Conservation (phyloP, 2,888 invertebrate genomes). For the Andrena bucephala region DNA sequence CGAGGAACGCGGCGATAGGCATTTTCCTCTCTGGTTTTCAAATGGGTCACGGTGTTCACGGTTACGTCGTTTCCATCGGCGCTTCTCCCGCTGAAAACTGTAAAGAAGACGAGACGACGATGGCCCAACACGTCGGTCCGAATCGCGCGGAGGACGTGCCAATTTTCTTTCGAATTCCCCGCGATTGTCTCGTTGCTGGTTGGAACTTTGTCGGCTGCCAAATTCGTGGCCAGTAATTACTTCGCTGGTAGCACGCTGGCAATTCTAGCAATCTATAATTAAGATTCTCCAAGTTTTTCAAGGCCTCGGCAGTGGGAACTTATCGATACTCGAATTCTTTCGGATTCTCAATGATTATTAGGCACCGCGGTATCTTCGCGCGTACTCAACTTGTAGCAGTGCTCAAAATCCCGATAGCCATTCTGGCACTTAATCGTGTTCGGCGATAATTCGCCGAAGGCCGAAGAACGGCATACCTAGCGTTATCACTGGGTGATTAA, state of each 20-base stretch:
- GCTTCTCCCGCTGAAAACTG: not conserved
- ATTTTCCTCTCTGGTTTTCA: slow-evolving; percentile 55
- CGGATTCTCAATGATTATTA: no score
- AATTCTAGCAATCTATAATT: no score
- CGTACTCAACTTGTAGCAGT: not conserved
- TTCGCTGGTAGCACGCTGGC: slow-evolving; percentile 12
- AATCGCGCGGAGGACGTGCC: not conserved
- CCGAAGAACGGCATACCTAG: slow-evolving; percentile 40
- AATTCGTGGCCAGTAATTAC: slow-evolving; percentile 35
- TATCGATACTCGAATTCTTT: no score
- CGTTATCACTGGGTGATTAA: slow-evolving; percentile 42
- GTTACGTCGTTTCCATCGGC: not conserved
- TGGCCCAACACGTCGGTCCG: not conserved
- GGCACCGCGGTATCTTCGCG: not conserved
- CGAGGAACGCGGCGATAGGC: slow-evolving; percentile 50
- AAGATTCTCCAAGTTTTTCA: no score
- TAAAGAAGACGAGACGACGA: not conserved
- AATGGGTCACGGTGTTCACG: slow-evolving; percentile 36
- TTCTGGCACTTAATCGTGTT: not conserved
- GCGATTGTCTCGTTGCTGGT: not conserved
- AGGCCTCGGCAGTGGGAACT: no score
- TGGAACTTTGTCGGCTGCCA: slow-evolving; percentile 21
- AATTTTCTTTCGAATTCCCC: slow-evolving; percentile 3
- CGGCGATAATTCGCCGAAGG: slow-evolving; percentile 31
- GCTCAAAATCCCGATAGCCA: not conserved